These are phyloP conservation scores for Thunnus maccoyii DNA, from an alignment of 2,113 vertebrate genomes.

Conservation along the genomic window DNA sequence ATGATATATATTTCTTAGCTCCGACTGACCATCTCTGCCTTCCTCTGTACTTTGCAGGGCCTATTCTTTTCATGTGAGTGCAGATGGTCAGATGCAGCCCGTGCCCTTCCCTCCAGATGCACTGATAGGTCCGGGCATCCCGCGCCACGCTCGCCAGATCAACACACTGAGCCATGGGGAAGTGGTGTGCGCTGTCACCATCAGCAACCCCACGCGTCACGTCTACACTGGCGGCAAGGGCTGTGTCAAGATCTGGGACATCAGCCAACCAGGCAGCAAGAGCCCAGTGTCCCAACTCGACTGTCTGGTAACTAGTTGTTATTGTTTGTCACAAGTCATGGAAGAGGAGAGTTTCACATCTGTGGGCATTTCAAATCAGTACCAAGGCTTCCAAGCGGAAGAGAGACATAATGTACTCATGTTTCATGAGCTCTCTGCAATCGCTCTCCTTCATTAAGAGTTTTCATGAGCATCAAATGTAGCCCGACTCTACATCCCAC, in stretches of 20 bases:
- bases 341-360: constrained; percentile 4
- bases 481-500: constrained; percentile 39
- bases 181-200: constrained; percentile 97
- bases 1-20: neutral
- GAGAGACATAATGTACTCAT: constrained; percentile 21
- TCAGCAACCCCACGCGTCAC: constrained; percentile 96
- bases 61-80: constrained; percentile 96
- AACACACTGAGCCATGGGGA: constrained; percentile 96
- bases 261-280: constrained; percentile 97
- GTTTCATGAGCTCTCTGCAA: constrained; percentile 31
- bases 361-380: constrained; percentile 9
- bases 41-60: constrained; percentile 82
- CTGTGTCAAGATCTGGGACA: constrained; percentile 99
- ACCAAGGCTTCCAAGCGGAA: constrained; percentile 14
- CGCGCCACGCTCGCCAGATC: constrained; percentile 95
- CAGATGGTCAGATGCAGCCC: constrained; percentile 97
- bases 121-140: constrained; percentile 94
- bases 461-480: constrained; percentile 54
- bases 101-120: constrained; percentile 97
- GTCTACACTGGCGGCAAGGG: constrained; percentile 98
- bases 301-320: constrained; percentile 89
- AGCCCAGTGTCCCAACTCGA: constrained; percentile 97
- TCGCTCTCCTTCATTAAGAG: constrained; percentile 38
- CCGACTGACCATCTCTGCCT: neutral
- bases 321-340: constrained; percentile 8